Evolutionary conservation across 2,888 invertebrate genomes (phyloP).

Genomic region (Acrocera orbiculus): DNA sequence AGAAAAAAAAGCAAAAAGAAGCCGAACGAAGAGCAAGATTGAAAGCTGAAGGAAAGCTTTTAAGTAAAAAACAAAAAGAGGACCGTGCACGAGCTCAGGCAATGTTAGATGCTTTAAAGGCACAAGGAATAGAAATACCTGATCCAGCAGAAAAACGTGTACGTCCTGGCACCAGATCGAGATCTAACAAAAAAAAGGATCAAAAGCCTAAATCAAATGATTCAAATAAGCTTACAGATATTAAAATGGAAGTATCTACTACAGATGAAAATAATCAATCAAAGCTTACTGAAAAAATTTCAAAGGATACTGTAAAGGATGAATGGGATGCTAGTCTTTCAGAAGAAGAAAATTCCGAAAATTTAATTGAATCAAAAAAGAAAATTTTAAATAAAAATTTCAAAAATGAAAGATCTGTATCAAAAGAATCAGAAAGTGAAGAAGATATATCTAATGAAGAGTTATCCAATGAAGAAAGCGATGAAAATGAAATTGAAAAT

Average conservation of each 20-base stretch:
- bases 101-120: constrained; percentile 73
- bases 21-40: constrained; percentile 81
- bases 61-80: constrained; percentile 86
- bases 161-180: constrained; percentile 57
- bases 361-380: neutral
- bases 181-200: constrained; percentile 48
- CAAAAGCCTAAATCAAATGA: constrained; percentile 28
- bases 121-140: constrained; percentile 70
- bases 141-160: constrained; percentile 44
- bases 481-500: constrained; percentile 38
- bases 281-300: constrained; percentile 20
- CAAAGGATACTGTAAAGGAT: constrained; percentile 52
- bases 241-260: constrained; percentile 11
- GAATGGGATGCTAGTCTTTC: constrained; percentile 67
- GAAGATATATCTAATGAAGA: constrained; percentile 14
- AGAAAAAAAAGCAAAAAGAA: constrained; percentile 77
- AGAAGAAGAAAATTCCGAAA: constrained; percentile 20
- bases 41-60: constrained; percentile 89
- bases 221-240: constrained; percentile 15
- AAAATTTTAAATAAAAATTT: constrained; percentile 3
- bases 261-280: constrained; percentile 14
- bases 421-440: constrained; percentile 32
- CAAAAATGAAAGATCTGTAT: constrained; percentile 6
- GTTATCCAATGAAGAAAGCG: constrained; percentile 17
- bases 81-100: constrained; percentile 77